Evolutionary conservation across 2,888 invertebrate species (phyloP), one percentile per base, ranked within the genome.

Genomic region (Limnephilus rhombicus): DNA sequence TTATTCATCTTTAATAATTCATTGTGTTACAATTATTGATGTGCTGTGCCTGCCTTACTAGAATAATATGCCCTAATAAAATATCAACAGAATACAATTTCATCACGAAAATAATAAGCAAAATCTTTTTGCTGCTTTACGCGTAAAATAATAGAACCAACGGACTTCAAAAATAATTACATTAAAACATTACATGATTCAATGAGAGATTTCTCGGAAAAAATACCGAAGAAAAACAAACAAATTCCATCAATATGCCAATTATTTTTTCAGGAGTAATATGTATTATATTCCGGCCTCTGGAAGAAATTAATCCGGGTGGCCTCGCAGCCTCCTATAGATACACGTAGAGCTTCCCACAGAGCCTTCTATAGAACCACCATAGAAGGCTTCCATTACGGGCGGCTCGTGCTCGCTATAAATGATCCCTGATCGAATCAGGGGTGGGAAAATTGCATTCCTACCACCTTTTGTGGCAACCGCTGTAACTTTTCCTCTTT

Each of bases 391-490:
- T 87, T 68, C 87, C 34, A 87, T 87, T 87, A 87, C 68, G 49
- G 31, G 31, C 41, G 68, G 88, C 81, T 45, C 87, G 90, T n/a
- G 37, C 80, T 31, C 81, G 87, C 29, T 87, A 85, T 91, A 90
- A 90, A 91, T 88, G 91, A 92, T 91, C 91, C 53, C 45, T 90
- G 92, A 92, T 92, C 91, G 90, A 92, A 91, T 92, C 91, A 92
- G 45, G 90, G 89, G 91, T 45, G 85, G 53, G 90, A 91, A 92
- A 92, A 92, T 92, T 92, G 90, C 92, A 92, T 92, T 92, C 85
- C 91, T 80, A 45, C 80, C 92, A 85, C 91, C 90, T 91, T 89
- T 91, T 53, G 49, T 49, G 83, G 90, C 49, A 82, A 45, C 83
- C 90, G 37, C 82, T 82, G 90, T 90, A 82, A 82, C 90, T 90